Percentiles rank a stretch among this genome's conserved stretches.
Conservation (phyloP, 2,797 vertebrate species). For the Myiothlypis chrysogaster region DNA sequence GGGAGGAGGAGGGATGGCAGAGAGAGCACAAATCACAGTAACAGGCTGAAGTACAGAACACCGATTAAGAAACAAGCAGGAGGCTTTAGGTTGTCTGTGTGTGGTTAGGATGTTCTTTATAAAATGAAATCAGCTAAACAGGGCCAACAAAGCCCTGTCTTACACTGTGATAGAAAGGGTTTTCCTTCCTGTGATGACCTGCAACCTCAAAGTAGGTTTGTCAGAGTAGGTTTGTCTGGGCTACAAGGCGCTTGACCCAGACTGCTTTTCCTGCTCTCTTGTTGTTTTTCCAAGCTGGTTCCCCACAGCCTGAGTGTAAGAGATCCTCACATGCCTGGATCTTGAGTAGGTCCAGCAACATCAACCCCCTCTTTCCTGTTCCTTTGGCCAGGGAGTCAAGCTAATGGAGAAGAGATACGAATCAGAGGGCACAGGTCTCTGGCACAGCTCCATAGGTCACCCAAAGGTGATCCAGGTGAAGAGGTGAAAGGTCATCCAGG, state of each 20-base stretch:
- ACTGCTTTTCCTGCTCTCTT: not conserved
- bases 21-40: not conserved
- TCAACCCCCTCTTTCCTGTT: not conserved
- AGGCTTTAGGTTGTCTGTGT: not conserved
- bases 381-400: not conserved
- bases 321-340: fast-evolving
- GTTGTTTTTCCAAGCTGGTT: not conserved
- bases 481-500: too few relatives aligned
- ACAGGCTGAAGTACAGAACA: not conserved
- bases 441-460: not conserved
- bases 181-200: not conserved
- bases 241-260: not conserved
- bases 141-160: not conserved
- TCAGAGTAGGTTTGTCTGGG: not conserved
- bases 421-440: not conserved
- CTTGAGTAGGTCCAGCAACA: not conserved
- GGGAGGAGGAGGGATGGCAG: not conserved
- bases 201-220: not conserved
- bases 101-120: not conserved
- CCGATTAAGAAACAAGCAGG: not conserved
- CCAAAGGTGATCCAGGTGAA: not conserved
- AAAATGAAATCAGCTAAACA: not conserved
- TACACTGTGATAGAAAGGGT: not conserved
- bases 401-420: not conserved
- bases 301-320: not conserved